Base-by-base conservation (phyloP, 2,797 vertebrate genomes). In the Muscicapa comitata region DNA sequence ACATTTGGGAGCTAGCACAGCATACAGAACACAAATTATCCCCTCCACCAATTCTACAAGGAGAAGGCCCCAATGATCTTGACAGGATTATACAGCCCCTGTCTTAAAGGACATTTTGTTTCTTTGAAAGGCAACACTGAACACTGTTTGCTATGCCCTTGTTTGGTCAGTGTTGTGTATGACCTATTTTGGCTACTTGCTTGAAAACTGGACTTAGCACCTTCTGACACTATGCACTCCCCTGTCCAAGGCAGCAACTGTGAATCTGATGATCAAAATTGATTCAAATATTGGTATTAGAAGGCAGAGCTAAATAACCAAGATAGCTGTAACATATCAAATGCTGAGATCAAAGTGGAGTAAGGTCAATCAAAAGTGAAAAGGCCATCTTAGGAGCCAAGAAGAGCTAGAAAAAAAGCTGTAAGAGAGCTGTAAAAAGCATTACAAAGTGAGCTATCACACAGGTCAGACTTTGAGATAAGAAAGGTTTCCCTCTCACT, bases 241-340 rank as follows among this genome's bases (percentile, higher is more conserved):
- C 67, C 33, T 55, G 47, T 24, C 13, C 11, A 75, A 66, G 66
- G 51, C 37, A 90, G 47, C 23, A 75, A 29, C 25, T 48, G 70
- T 14, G 26, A 86, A 74, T 66, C 1, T 86, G 29, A 57, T 71
- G 2, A 73, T 26, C 23, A 47, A 77, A 83, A 83, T 5, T 42
- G 15, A 83, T 55, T 43, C 40, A 62, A 90, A 63, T 45, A 38
- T 13, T 74, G 33, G 40, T 77, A 67, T n/a, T 59, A 37, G 35
- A 83, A 86, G 42, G 21, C 72, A 25, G 51, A 88, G 13, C 24
- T 70, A 90, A 73, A 81, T 31, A 85, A 87, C 80, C 31, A 84
- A 53, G 35, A 45, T 4, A 10, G 37, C 23, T 24, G 26, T 55
- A 88, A 74, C 18, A 59, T 5, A 55, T 1, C 48, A 53, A 66